Evolutionary conservation across 1,140 invertebrate genomes (phyloP).

Genomic region (Listronotus bonariensis): DNA sequence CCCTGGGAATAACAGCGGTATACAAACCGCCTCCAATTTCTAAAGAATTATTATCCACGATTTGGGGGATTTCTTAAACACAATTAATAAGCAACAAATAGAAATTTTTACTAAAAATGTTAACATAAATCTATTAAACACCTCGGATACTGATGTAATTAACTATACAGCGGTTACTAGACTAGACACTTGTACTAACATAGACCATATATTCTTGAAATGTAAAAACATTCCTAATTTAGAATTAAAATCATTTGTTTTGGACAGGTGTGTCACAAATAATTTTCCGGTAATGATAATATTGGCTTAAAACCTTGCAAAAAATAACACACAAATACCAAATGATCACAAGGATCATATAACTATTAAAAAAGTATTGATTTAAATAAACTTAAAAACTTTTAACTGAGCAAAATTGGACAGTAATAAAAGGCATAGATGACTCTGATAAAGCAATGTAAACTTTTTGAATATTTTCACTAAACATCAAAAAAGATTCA

Average conservation of each 20-base stretch:
- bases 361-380: not conserved
- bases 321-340: not conserved
- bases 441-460: not conserved
- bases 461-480: not conserved
- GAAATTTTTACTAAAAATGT: not conserved
- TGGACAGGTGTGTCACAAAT: not conserved
- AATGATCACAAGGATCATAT: not conserved
- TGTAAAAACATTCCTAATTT: not conserved
- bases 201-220: constrained; percentile 2
- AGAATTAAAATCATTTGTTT: not conserved
- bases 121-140: constrained; percentile 1
- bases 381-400: not conserved
- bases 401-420: not conserved
- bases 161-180: not conserved
- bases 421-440: not conserved
- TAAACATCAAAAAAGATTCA: not conserved
- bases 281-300: not conserved
- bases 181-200: not conserved
- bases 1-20: not conserved
- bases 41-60: not conserved
- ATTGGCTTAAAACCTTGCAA: not conserved
- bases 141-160: not conserved
- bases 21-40: not conserved
- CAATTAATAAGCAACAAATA: not conserved
- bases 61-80: not conserved